Base-by-base conservation (phyloP, 2,113 vertebrate species). In the Xenopus borealis region DNA sequence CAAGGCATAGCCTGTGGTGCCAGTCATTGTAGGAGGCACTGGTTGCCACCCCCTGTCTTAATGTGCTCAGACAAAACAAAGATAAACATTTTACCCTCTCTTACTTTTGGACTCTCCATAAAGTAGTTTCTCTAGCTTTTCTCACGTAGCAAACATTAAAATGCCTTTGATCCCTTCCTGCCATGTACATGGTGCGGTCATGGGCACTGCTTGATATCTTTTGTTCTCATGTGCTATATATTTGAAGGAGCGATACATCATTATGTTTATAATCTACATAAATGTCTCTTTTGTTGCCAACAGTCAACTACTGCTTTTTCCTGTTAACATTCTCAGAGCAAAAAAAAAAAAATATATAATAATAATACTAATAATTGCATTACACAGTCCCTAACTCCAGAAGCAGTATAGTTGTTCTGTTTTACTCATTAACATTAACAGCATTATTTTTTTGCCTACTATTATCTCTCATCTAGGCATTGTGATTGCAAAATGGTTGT, bases 91-190 rank as follows among this genome's bases (percentile, higher is more conserved):
- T 81, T 78, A 82, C 81, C 77, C 72, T 85, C 78, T 81, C 84
- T 85, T 85, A 85, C 83, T 82, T 64, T 85, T 82, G 82, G 82
- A 86, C 62, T 88, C 81, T 86, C 85, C 80, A 52, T 80, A 82
- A 79, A 85, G 76, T 81, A 72, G 80, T 82, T 84, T 79, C 62
- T 75, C 68, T 79, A 80, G 83, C 82, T 88, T 87, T 86, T 84
- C 84, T 88, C 83, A 81, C 71, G 79, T 82, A 87, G 82, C 79
- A 85, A 80, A 86, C 72, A 79, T 67, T 45, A 53, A 71, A 65
- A 82, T 79, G 85, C 83, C 83, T 88, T 89, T 86, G 79, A 84
- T 85, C 82, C 80, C 80, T 88, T 87, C 85, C 84, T 89, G 85
- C 53, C 75, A 81, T 88, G 83, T 59, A 82, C 77, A 83, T 86